phyloP scores from a whole-genome alignment of 2,888 invertebrate species.

The Lasioglossum marginatum region DNA sequence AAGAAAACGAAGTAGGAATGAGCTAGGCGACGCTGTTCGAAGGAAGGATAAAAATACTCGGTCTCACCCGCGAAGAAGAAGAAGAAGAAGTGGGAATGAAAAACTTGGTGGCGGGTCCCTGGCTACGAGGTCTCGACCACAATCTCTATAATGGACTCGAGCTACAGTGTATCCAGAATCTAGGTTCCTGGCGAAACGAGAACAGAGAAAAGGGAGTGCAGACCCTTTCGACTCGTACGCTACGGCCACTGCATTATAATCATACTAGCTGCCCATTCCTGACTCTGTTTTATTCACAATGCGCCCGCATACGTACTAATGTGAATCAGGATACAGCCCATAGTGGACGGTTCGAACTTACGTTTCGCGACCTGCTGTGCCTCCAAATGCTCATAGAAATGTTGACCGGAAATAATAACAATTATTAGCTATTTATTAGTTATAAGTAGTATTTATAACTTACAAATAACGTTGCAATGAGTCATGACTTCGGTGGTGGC shows the following conservation, averaged over 20 bases:
- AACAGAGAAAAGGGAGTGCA: slow-evolving; percentile 49
- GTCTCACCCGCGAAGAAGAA: slow-evolving; percentile 27
- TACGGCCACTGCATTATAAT: slow-evolving; percentile 72
- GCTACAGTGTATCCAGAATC: slow-evolving; percentile 77
- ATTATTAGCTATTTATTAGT: background rate
- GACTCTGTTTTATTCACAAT: slow-evolving; percentile 69
- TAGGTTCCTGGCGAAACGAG: slow-evolving; percentile 64
- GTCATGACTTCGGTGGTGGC: too few relatives aligned
- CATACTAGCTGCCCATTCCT: slow-evolving; percentile 47
- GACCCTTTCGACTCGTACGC: slow-evolving; percentile 65
- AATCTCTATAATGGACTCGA: slow-evolving; percentile 83
- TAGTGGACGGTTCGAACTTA: slow-evolving; percentile 11
- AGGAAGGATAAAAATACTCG: slow-evolving; percentile 54
- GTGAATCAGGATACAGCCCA: slow-evolving; percentile 41
- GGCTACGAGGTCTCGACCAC: slow-evolving; percentile 78
- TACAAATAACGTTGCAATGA: too few relatives aligned
- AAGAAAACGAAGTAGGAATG: slow-evolving; percentile 66
- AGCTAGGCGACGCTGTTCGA: slow-evolving; percentile 36
- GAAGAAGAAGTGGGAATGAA: slow-evolving; percentile 52
- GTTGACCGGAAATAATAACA: background rate
- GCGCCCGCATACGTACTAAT: slow-evolving; percentile 62
- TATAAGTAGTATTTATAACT: too few relatives aligned
- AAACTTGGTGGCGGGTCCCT: slow-evolving; percentile 69
- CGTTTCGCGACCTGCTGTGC: background rate
- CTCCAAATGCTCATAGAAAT: background rate